Percentiles rank a stretch among this genome's conserved stretches.
phyloP scores from a whole-genome alignment of 2,888 invertebrate species.

The Sturmia bella region DNA sequence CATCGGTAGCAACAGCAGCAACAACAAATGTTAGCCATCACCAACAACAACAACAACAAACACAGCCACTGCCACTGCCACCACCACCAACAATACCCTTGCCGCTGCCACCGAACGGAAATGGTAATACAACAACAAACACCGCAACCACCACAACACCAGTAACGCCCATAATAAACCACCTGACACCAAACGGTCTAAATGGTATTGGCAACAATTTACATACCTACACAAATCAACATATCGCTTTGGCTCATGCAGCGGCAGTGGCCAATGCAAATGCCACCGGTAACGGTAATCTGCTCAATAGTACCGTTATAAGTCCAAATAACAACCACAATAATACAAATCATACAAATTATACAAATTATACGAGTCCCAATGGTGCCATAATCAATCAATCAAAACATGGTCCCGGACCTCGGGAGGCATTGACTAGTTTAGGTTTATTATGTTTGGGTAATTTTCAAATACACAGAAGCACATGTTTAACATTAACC shows the following conservation, averaged over 20 bases:
- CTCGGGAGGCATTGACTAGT: constrained; percentile 91
- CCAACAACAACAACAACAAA: constrained; percentile 45
- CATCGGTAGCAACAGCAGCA: background rate
- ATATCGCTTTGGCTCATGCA: constrained; percentile 74
- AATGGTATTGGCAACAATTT: constrained; percentile 76
- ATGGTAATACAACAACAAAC: constrained; percentile 63
- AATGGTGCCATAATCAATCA: constrained; percentile 69
- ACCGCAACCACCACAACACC: constrained; percentile 76
- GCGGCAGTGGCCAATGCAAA: constrained; percentile 60
- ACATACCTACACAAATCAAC: constrained; percentile 78
- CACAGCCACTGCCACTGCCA: constrained; percentile 39
- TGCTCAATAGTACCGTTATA: constrained; percentile 71
- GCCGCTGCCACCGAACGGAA: constrained; percentile 48
- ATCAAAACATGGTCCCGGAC: constrained; percentile 84
- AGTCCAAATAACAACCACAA: constrained; percentile 65
- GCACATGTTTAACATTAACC: background rate
- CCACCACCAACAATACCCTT: constrained; percentile 50
- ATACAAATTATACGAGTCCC: constrained; percentile 75
- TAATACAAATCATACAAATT: constrained; percentile 72
- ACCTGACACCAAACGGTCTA: constrained; percentile 74
- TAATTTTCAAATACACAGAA: constrained; percentile 70
- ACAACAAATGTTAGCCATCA: constrained; percentile 38
- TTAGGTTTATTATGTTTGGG: constrained; percentile 90
- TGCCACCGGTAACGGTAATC: constrained; percentile 71
- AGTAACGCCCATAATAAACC: constrained; percentile 73